phyloP scores from a whole-genome alignment of 2,888 invertebrate genomes.

The Anoplius nigerrimus region DNA sequence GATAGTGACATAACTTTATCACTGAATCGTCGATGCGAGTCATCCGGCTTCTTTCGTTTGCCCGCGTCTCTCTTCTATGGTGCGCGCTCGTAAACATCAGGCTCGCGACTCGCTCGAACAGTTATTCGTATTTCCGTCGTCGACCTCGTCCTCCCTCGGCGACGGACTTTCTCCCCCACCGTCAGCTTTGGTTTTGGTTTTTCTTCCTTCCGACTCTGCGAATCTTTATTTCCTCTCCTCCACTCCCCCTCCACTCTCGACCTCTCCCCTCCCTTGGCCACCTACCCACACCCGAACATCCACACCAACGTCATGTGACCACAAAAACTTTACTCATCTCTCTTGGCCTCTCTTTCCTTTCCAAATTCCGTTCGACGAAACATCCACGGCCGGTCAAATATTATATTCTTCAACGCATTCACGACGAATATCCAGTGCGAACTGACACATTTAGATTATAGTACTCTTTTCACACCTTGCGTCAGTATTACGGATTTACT shows the following conservation, averaged over 20 bases:
- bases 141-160: slow-evolving; percentile 28
- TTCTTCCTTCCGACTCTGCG: slow-evolving; percentile 4
- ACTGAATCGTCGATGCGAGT: slow-evolving; percentile 32
- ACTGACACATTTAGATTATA: too few relatives aligned
- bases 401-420: too few relatives aligned
- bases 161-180: slow-evolving; percentile 8
- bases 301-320: not conserved
- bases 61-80: not conserved
- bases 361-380: too few relatives aligned
- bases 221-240: slow-evolving; percentile 15
- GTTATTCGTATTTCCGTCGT: slow-evolving; percentile 55
- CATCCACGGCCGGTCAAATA: too few relatives aligned
- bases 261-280: not conserved
- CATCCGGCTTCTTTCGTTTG: slow-evolving; percentile 17
- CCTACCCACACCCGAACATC: not conserved
- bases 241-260: not conserved
- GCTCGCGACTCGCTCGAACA: slow-evolving; percentile 43
- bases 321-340: not conserved
- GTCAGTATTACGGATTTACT: too few relatives aligned
- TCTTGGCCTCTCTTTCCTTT: too few relatives aligned
- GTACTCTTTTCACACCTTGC: too few relatives aligned
- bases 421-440: too few relatives aligned
- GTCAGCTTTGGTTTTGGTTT: slow-evolving; percentile 15
- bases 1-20: slow-evolving; percentile 11
- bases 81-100: slow-evolving; percentile 54